Base-by-base conservation (phyloP, 2,888 invertebrate genomes). In the Pachymerium ferrugineum region DNA sequence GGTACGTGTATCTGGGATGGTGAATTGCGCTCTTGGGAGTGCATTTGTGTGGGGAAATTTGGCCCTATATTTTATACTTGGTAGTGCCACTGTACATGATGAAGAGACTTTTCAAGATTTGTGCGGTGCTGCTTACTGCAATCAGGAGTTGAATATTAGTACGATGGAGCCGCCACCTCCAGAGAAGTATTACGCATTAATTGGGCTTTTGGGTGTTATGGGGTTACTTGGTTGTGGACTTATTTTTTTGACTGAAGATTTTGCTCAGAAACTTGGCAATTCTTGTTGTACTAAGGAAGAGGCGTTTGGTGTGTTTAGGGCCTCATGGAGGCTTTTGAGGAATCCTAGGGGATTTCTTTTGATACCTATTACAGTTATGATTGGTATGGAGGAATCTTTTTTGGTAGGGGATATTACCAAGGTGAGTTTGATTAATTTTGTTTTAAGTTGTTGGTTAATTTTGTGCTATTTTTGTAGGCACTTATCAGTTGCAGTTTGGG, bases 81-180 rank as follows among this genome's bases (percentile, higher is more conserved):
- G 31, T 14, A 22, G 25, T 1, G 25, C 29, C n/a, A 16, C 14
- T 1, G 10, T n/a, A 29, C 12, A 25, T 10, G 16, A 68, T 28
- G n/a, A 12, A 4, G 25, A 14, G 12, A 28, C 4, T n/a, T 1
- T n/a, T 68, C 28, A 28, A 68, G 28, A 68, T 22, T 68, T 68
- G 22, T 68, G 68, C n/a, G 68, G 68, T 22, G 68, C 28, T 22
- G 25, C 30, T 22, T 68, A 68, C 25, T 68, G 68, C 22, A 68
- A 68, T 30, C 1, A 68, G 14, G 68, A 68, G 6, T 30, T 68
- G n/a, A 68, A 30, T 22, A 1, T 68, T 1, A 29, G 25, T 25
- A 28, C 68, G n/a, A 16, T 30, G 2, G 10, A 68, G 25, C 30
- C 28, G 68, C 68, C 68, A 68, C 25, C 68, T 22, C 12, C 10